Percentiles rank a stretch among this genome's conserved stretches.
These are phyloP conservation scores for Volucella inflata DNA, from an alignment of 2,888 invertebrate species.

Conservation along the genomic window DNA sequence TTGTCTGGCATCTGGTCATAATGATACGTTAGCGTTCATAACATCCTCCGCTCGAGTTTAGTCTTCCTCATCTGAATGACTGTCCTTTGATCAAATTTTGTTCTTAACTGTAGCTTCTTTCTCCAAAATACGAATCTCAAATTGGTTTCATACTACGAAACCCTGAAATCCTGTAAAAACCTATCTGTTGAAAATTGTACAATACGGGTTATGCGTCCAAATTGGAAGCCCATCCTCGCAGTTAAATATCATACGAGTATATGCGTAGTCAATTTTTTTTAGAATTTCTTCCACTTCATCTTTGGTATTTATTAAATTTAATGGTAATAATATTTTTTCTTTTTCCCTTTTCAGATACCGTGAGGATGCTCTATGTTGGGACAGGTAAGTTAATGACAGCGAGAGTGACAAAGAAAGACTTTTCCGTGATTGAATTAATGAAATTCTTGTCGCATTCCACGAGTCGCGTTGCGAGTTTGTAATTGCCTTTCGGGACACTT, in stretches of 20 bases:
- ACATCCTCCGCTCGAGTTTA: slow-evolving; percentile 54
- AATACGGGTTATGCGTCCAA: slow-evolving; percentile 21
- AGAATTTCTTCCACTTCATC: slow-evolving; percentile 63
- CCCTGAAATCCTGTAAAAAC: too few species aligned
- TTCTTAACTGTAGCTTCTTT: slow-evolving; percentile 27
- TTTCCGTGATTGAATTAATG: slow-evolving; percentile 70
- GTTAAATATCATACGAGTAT: slow-evolving; percentile 37
- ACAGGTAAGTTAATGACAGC: slow-evolving; percentile 87
- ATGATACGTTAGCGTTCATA: slow-evolving; percentile 63
- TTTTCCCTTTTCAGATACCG: slow-evolving; percentile 89
- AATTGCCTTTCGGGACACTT: slow-evolving; percentile 72
- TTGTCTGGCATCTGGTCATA: slow-evolving; percentile 78
- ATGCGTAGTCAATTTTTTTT: slow-evolving; percentile 35
- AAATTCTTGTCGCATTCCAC: slow-evolving; percentile 74
- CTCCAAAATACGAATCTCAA: slow-evolving; percentile 54
- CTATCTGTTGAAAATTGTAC: too few species aligned
- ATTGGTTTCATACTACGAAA: slow-evolving; percentile 54
- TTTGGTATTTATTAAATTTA: slow-evolving; percentile 77
- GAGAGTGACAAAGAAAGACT: slow-evolving; percentile 64
- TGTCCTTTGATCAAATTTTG: slow-evolving; percentile 52
- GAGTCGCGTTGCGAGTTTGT: slow-evolving; percentile 69
- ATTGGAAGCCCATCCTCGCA: slow-evolving; percentile 9
- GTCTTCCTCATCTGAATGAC: slow-evolving; percentile 46
- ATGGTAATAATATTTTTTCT: slow-evolving; percentile 69
- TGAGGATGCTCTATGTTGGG: slow-evolving; percentile 95